These are phyloP conservation scores for Chorisops tibialis DNA, from an alignment of 2,888 invertebrate genomes.

Conservation along the genomic window DNA sequence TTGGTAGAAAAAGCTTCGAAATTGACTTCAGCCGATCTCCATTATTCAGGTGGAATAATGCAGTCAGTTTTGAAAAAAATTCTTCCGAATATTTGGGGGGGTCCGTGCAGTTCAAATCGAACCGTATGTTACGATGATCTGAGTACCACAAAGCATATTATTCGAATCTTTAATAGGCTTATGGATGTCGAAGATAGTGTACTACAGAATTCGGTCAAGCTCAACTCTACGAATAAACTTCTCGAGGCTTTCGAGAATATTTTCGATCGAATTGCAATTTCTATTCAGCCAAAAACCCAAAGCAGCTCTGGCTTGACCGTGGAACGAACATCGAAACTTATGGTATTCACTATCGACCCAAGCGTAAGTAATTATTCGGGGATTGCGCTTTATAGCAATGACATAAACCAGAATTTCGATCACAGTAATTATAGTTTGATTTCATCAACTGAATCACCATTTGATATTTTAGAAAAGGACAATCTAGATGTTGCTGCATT, in stretches of 20 bases:
- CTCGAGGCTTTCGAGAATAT: conserved; percentile 57
- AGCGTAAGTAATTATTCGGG: conserved; percentile 45
- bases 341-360: conserved; percentile 45
- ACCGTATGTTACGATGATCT: neutral
- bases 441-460: conserved; percentile 50
- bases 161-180: conserved; percentile 53
- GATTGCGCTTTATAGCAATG: conserved; percentile 38
- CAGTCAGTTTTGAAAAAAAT: conserved; percentile 48
- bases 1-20: conserved; percentile 37
- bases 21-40: conserved; percentile 60
- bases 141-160: conserved; percentile 36
- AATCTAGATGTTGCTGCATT: conserved; percentile 58
- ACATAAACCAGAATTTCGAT: conserved; percentile 33
- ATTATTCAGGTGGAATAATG: conserved; percentile 53
- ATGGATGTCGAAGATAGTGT: conserved; percentile 51
- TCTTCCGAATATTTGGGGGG: conserved; percentile 22
- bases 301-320: conserved; percentile 40
- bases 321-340: conserved; percentile 41
- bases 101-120: neutral
- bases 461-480: conserved; percentile 53
- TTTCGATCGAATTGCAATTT: conserved; percentile 5
- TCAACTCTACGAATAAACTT: conserved; percentile 64
- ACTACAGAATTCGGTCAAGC: conserved; percentile 44
- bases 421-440: conserved; percentile 43
- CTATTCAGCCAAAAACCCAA: neutral